These are phyloP conservation scores for Glomeris marginata DNA, from an alignment of 2,888 invertebrate genomes.

Conservation along the genomic window DNA sequence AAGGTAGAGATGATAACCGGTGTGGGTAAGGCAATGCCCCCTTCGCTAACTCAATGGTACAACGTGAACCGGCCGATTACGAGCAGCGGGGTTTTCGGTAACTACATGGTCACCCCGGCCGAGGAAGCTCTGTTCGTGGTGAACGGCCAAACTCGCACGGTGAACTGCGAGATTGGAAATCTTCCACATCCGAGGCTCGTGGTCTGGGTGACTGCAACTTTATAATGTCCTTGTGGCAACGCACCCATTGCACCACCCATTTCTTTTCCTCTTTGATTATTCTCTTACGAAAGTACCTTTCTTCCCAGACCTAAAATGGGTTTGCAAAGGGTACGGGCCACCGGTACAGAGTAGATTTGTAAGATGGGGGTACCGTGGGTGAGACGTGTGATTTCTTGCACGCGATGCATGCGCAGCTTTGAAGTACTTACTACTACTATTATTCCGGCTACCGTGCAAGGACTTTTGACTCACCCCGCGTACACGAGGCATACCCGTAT, in stretches of 20 bases:
- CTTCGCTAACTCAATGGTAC: slow-evolving; percentile 43
- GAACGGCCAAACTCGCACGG: slow-evolving; percentile 51
- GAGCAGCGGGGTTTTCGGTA: slow-evolving; percentile 48
- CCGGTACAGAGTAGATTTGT: too few relatives aligned
- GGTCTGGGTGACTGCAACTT: slow-evolving; percentile 41
- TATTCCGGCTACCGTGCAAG: too few relatives aligned
- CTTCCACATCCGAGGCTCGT: slow-evolving; percentile 47
- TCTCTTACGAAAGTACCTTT: too few relatives aligned
- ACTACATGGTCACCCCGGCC: slow-evolving; percentile 55
- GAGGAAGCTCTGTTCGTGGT: slow-evolving; percentile 52
- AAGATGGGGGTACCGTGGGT: too few relatives aligned
- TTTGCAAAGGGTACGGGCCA: too few relatives aligned
- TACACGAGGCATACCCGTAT: too few relatives aligned
- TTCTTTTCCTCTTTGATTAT: too few relatives aligned
- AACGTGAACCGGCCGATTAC: slow-evolving; percentile 49
- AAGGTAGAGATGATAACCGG: slow-evolving; percentile 63
- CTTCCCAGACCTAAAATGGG: too few relatives aligned
- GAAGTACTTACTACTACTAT: too few relatives aligned
- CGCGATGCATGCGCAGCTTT: too few relatives aligned
- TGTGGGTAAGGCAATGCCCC: slow-evolving; percentile 44
- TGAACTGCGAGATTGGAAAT: slow-evolving; percentile 58
- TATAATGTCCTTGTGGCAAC: slow-evolving; percentile 15
- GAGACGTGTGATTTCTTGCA: too few relatives aligned
- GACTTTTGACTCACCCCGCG: too few relatives aligned
- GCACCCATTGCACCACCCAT: slow-evolving; percentile 3